Base-by-base conservation (phyloP, 2,888 invertebrate genomes). In the Cataglyphis livida region DNA sequence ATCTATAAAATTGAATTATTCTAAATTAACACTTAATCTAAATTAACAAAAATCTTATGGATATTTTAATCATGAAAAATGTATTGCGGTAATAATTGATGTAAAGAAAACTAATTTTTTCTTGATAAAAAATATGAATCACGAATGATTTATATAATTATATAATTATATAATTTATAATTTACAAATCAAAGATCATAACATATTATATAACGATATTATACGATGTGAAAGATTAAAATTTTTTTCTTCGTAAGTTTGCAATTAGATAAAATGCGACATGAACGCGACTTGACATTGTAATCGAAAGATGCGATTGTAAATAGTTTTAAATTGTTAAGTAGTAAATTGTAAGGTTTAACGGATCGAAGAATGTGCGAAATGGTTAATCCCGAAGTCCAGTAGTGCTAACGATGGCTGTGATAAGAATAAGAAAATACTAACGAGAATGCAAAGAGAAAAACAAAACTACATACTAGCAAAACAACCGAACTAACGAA, bases 401-500 rank as follows among this genome's bases (percentile, higher is more conserved):
- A 87, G 90, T 93, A 91, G 91, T 90, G 90, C 91, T 91, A 93
- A 92, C 84, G 89, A 92, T 93, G 93, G 92, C 93, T 93, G 93
- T 93, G 93, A 93, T 92, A 92, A 90, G 90, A 88, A 92, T 92
- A 92, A 92, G 90, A 85, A 86, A 84, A 84, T 84, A 81, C n/a
- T 78, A 76, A 84, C 65, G 64, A 86, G 81, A 82, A 68, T 51
- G 82, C 88, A 82, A n/a, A 41, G 76, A 71, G 61, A 81, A 71
- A 71, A 61, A 57, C 51, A 18, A 76, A 61, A 35, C 21, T 21
- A 21, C 59, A 74, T 38, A 83, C 48, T 28, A 25, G 79, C 28
- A 61, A 21, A 71, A 65, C 48, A 54, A 71, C 48, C 32, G 65
- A 85, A 74, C 54, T 85, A 81, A 71, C 61, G 73, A 70, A 59